Base-by-base conservation (phyloP, 2,888 invertebrate species). In the Drosophila paramelanica region DNA sequence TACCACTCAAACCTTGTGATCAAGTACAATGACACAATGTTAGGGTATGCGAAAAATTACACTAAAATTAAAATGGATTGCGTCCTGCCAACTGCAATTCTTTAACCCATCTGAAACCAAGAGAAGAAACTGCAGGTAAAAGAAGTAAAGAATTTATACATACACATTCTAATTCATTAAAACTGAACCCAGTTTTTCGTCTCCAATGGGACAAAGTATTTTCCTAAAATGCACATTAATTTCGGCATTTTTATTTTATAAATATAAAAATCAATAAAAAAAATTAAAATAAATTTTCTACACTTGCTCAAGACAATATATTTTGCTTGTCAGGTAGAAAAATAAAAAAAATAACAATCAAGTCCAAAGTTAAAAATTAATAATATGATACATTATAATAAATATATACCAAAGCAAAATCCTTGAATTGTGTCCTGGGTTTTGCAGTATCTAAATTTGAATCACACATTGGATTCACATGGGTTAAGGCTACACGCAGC, bases 41-140 rank as follows among this genome's bases (percentile, higher is more conserved):
- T 17, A 49, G 46, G 2, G 45, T 17, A 14, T 33, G 5, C 6
- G 36, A 25, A 27, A 51, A 43, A 53, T 62, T 53, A 53, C 67
- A 67, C 53, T 39, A 39, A 77, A 76, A 73, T 69, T 61, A 64
- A 74, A 70, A 70, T 65, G 60, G 77, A 81, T 78, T 51, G 68
- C 58, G 38, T 8, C 3, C 23, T 17, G 66, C 38, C 20, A 47
- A 61, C 14, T 71, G 43, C 46, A 66, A 14, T 56, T 33, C 13
- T 42, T 33, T 42, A 36, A 39, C 51, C 51, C 59, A 25, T 23
- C 31, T 39, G 55, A 31, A 51, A n/a, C 42, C 38, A 42, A 58
- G 49, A 20, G 41, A 27, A 31, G 11, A 11, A 50, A 55, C 8
- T 23, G 17, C 31, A 46, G 20, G 46, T 43, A 45, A 31, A 2